phyloP scores from a whole-genome alignment of 1,140 invertebrate genomes.

The Euschistus heros region DNA sequence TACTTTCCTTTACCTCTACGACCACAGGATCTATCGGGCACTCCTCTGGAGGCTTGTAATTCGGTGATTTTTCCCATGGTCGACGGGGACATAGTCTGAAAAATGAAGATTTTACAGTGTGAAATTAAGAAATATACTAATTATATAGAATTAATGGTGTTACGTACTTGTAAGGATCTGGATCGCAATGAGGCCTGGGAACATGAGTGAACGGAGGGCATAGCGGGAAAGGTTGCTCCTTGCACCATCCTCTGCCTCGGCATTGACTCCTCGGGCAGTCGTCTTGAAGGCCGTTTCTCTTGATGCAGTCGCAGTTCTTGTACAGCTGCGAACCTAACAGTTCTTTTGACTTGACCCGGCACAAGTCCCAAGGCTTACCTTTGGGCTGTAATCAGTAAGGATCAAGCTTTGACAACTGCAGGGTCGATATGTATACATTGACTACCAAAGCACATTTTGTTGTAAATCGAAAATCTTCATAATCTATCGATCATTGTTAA shows the following conservation, averaged over 20 bases:
- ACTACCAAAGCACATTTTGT: no score
- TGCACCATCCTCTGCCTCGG: conserved; percentile 51
- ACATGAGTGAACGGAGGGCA: conserved; percentile 40
- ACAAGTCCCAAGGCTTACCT: conserved; percentile 26
- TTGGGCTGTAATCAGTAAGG: not conserved
- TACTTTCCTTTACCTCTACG: not conserved
- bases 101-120: not conserved
- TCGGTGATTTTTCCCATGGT: not conserved
- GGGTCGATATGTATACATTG: no score
- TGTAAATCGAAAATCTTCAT: no score
- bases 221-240: conserved; percentile 51
- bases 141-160: no score
- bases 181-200: not conserved
- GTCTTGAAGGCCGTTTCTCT: conserved; percentile 61
- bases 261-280: conserved; percentile 55
- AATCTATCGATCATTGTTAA: no score
- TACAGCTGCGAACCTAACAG: conserved; percentile 52
- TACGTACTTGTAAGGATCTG: not conserved
- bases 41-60: not conserved
- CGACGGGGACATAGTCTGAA: not conserved
- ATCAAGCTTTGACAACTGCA: no score
- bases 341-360: conserved; percentile 49
- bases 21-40: not conserved
- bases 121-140: no score
- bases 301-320: conserved; percentile 57